Percentiles rank a stretch among this genome's conserved stretches.
Evolutionary conservation across 2,113 vertebrate species (phyloP).

Genomic region (Rattus norvegicus): GRCr8 NC_086035.1:25665501-25666000

Average conservation of each 20-base stretch:
- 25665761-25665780: neutral
- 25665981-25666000: too few relatives aligned
- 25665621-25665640: neutral
- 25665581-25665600: neutral
- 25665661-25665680: neutral
- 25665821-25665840: neutral
- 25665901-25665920: too few relatives aligned
- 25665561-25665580: neutral
- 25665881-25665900: too few relatives aligned
- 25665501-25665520: neutral
- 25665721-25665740: neutral
- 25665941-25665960: too few relatives aligned
- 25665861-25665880: neutral
- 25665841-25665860: neutral
- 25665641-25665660: neutral
- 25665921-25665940: too few relatives aligned
- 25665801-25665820: neutral
- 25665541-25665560: neutral
- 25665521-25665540: neutral
- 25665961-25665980: too few relatives aligned
- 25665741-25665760: neutral
- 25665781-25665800: neutral
- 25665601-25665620: neutral
- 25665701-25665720: neutral
- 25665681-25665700: neutral